Percentiles rank a stretch among this genome's conserved stretches.
These are phyloP conservation scores for Sceloporus undulatus DNA, from an alignment of 2,113 vertebrate genomes.

Conservation along the genomic window DNA sequence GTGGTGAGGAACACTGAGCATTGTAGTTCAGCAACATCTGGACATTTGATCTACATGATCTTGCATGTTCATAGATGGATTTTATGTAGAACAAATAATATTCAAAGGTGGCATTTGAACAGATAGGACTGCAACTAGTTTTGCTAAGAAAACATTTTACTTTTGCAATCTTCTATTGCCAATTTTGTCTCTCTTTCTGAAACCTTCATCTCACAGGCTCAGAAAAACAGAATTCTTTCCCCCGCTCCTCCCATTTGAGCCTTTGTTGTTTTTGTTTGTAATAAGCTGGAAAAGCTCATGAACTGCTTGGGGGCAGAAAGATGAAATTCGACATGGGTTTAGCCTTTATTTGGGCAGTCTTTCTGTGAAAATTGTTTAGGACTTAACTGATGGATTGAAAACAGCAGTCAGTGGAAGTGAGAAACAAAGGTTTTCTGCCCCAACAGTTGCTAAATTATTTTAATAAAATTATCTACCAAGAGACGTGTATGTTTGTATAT, in stretches of 20 bases:
- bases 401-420: background rate
- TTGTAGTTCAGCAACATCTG: no score
- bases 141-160: background rate
- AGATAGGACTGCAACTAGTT: background rate
- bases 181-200: slow-evolving; percentile 10
- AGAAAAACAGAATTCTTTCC: background rate
- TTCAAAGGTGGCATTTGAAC: no score
- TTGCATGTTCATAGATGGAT: background rate
- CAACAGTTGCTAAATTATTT: background rate
- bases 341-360: background rate
- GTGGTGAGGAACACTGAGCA: no score
- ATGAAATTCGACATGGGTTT: slow-evolving; percentile 11
- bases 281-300: background rate
- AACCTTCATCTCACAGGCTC: background rate
- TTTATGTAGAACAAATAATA: no score
- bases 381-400: background rate
- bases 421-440: background rate
- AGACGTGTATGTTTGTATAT: no score
- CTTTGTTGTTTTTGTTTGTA: slow-evolving; percentile 4
- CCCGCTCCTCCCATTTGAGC: background rate
- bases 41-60: no score
- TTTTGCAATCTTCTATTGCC: background rate
- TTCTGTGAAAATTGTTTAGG: background rate
- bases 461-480: background rate
- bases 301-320: background rate